Evolutionary conservation across 2,113 vertebrate species (phyloP).

Genomic region (Uria lomvia): DNA sequence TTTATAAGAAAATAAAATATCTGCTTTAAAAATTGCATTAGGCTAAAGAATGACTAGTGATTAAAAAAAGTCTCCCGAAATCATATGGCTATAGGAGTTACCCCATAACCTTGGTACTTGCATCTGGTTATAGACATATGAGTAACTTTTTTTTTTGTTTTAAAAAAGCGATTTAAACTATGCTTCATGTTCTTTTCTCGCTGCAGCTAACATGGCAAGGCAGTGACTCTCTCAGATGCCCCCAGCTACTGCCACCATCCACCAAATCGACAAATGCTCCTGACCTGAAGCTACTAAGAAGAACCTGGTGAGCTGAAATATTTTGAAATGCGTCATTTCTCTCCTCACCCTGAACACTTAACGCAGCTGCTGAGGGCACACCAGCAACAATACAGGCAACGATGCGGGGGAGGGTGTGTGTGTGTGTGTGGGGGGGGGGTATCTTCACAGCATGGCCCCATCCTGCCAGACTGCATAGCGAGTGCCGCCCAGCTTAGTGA

Average conservation of each 20-base stretch:
- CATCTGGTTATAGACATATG: background rate
- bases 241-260: background rate
- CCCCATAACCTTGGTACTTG: background rate
- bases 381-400: background rate
- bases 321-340: background rate
- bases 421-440: too few relatives aligned
- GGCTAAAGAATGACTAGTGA: background rate
- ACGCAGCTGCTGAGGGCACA: background rate
- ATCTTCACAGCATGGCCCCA: background rate
- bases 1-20: background rate
- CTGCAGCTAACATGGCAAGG: background rate
- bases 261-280: background rate
- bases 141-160: background rate
- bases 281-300: background rate
- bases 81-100: background rate
- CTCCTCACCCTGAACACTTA: background rate
- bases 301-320: background rate
- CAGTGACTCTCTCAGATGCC: background rate
- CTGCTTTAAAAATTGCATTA: background rate
- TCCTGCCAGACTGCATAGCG: background rate
- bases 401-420: rapidly evolving
- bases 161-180: background rate
- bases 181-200: background rate
- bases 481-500: background rate
- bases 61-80: background rate